Conservation (phyloP, 2,888 invertebrate genomes). For the Luffia ferchaultella region DNA sequence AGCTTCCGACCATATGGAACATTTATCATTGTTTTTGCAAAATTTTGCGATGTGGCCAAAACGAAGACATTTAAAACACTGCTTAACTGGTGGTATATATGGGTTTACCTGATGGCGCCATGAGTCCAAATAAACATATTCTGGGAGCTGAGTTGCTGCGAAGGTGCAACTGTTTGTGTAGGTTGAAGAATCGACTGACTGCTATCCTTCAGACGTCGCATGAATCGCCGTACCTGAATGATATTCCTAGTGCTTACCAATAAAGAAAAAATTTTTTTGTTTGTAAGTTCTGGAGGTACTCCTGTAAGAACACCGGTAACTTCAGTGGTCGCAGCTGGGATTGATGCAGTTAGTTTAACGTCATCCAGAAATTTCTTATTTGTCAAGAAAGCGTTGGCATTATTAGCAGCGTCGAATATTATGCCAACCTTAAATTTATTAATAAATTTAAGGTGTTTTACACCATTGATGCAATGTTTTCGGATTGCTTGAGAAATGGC, state of each 20-base stretch:
- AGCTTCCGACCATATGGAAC: background rate
- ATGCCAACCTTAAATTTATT: slow-evolving; percentile 1
- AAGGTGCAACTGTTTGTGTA: slow-evolving; percentile 1
- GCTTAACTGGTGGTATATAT: background rate
- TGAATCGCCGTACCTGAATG: background rate
- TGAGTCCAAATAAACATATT: background rate
- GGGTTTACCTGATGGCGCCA: background rate
- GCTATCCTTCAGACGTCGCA: background rate
- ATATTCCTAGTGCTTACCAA: background rate
- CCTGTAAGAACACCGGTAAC: background rate
- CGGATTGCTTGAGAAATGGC: background rate
- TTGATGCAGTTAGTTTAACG: background rate
- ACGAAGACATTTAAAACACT: background rate
- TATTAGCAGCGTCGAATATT: background rate
- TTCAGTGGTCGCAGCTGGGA: slow-evolving; percentile 1
- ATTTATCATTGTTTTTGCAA: background rate
- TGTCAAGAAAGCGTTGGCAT: background rate
- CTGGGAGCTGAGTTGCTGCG: background rate
- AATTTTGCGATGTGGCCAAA: background rate
- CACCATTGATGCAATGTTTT: slow-evolving; percentile 1
- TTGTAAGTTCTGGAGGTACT: background rate
- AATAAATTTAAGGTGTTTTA: slow-evolving; percentile 1
- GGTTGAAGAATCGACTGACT: background rate
- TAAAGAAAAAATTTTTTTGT: slow-evolving; percentile 1
- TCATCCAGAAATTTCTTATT: background rate